Percentiles rank a stretch among this genome's conserved stretches.
Evolutionary conservation across 1,140 invertebrate species (phyloP).

Genomic region (Nebria ingens): DNA sequence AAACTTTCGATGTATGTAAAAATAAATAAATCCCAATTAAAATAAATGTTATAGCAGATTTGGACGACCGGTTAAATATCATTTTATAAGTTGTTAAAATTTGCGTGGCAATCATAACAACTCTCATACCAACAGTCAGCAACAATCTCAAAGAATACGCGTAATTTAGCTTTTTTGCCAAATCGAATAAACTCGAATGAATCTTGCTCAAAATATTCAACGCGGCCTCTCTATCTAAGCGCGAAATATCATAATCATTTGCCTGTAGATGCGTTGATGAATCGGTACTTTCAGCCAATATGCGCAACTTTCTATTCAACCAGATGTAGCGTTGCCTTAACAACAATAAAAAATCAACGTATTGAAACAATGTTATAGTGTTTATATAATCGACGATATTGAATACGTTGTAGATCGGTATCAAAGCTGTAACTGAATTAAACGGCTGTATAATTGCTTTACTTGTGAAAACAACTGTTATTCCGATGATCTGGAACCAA

Average conservation of each 20-base stretch:
- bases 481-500: neutral
- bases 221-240: neutral
- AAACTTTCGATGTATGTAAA: neutral
- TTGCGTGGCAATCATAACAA: neutral
- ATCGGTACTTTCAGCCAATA: neutral
- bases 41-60: neutral
- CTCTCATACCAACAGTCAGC: neutral
- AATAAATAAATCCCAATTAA: neutral
- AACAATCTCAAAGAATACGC: neutral
- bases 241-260: neutral
- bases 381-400: conserved; percentile 2
- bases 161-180: neutral
- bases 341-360: neutral
- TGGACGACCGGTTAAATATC: neutral
- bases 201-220: neutral
- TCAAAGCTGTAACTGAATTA: neutral
- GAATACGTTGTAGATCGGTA: neutral
- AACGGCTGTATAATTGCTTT: neutral
- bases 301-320: neutral
- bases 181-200: neutral
- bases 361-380: conserved; percentile 3
- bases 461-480: neutral
- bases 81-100: neutral
- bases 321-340: neutral
- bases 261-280: neutral